Conservation (phyloP, 2,888 invertebrate species). For the Zeuzera pyrina region DNA sequence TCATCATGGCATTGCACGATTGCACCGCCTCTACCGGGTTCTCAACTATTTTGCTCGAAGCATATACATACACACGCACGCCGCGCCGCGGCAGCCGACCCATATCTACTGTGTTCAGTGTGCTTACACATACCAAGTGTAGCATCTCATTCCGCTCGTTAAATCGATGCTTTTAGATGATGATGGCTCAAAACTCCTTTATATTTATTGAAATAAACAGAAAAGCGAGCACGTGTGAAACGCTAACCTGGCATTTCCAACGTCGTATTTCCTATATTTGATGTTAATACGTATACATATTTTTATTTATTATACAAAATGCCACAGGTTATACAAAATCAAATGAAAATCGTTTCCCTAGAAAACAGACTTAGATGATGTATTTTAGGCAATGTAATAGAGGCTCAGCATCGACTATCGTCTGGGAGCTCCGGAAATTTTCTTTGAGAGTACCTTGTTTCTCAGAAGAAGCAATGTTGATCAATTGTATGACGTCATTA, state of each 20-base stretch:
- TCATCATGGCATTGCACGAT: conserved; percentile 29
- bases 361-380: too few species aligned
- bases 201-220: conserved; percentile 39
- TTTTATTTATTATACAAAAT: conserved; percentile 5
- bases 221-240: conserved; percentile 37
- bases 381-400: too few species aligned
- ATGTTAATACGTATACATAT: conserved; percentile 14
- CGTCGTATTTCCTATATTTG: conserved; percentile 17
- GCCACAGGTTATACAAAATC: conserved; percentile 9
- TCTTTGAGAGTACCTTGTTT: too few species aligned
- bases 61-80: conserved; percentile 28
- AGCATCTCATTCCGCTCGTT: conserved; percentile 56
- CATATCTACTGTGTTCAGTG: conserved; percentile 37
- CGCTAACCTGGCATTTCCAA: conserved; percentile 40
- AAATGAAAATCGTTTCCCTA: not conserved
- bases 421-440: too few species aligned
- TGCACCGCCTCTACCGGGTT: conserved; percentile 35
- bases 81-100: conserved; percentile 28
- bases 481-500: not conserved
- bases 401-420: too few species aligned
- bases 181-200: conserved; percentile 51
- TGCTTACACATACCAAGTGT: conserved; percentile 16
- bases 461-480: too few species aligned
- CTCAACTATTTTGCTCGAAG: conserved; percentile 14
- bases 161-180: conserved; percentile 63